Conservation (phyloP, 2,113 vertebrate genomes). For the Addax nasomaculatus region DNA sequence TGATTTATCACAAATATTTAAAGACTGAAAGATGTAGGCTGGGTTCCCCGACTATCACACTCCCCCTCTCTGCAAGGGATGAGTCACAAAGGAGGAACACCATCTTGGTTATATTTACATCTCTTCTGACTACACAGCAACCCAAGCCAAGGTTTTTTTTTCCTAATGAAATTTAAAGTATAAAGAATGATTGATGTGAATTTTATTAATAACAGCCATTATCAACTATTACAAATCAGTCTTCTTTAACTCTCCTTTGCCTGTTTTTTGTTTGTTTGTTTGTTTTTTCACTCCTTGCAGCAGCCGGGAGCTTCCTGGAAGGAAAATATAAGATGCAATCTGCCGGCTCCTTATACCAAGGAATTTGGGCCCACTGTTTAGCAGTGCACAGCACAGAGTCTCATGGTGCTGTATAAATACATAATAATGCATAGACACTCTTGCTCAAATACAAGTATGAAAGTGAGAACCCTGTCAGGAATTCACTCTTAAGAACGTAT, state of each 20-base stretch:
- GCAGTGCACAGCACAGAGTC: neutral
- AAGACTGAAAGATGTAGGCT: conserved; percentile 13
- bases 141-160: conserved; percentile 5
- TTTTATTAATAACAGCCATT: conserved; percentile 26
- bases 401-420: neutral
- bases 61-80: neutral
- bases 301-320: conserved; percentile 17
- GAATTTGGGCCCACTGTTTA: neutral
- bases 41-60: neutral
- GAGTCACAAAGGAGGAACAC: conserved; percentile 45
- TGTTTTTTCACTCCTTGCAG: neutral
- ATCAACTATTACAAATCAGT: conserved; percentile 13
- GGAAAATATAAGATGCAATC: neutral
- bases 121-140: conserved; percentile 40
- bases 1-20: conserved; percentile 37
- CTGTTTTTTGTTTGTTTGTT: neutral
- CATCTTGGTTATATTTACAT: conserved; percentile 47
- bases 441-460: neutral
- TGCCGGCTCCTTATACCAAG: neutral
- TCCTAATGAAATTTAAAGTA: conserved; percentile 45
- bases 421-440: neutral
- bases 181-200: neutral
- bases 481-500: neutral
- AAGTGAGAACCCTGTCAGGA: neutral
- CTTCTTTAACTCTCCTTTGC: conserved; percentile 26